Conservation (phyloP, 2,888 invertebrate species). For the Cephus runcator region DNA sequence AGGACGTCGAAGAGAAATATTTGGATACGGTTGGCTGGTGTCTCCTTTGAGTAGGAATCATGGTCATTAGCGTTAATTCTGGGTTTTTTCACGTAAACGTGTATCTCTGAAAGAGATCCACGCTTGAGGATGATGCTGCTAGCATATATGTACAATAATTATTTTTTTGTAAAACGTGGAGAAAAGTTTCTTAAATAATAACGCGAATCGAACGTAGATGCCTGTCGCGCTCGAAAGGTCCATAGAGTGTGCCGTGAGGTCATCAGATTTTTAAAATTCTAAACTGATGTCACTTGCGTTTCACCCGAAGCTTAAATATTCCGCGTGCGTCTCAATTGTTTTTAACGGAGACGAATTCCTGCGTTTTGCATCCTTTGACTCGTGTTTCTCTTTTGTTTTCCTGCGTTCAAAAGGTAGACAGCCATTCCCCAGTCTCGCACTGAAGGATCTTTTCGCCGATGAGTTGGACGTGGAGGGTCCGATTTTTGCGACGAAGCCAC, state of each 20-base stretch:
- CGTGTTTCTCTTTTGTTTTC: not conserved
- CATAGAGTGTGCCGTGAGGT: not conserved
- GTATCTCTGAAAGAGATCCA: not conserved
- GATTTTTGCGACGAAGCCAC: constrained; percentile 20
- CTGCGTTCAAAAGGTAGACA: constrained; percentile 23
- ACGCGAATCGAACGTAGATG: not conserved
- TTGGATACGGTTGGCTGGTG: not conserved
- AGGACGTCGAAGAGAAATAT: not conserved
- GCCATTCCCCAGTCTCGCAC: constrained; percentile 14
- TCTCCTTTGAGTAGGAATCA: not conserved
- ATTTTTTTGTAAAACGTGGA: not conserved
- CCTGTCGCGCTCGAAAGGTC: not conserved
- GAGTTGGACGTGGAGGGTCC: constrained; percentile 15
- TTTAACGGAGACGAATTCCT: not conserved
- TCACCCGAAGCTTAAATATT: not conserved
- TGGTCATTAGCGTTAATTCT: not conserved
- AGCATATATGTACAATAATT: not conserved
- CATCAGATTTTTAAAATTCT: not conserved
- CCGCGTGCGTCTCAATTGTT: not conserved
- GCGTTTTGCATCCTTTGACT: not conserved
- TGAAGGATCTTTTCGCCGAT: constrained; percentile 23
- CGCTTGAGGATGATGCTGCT: not conserved
- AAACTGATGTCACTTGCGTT: not conserved
- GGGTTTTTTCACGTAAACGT: not conserved
- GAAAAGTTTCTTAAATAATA: not conserved